These are phyloP conservation scores for Agapostemon virescens DNA, from an alignment of 2,888 invertebrate genomes.

Conservation along the genomic window DNA sequence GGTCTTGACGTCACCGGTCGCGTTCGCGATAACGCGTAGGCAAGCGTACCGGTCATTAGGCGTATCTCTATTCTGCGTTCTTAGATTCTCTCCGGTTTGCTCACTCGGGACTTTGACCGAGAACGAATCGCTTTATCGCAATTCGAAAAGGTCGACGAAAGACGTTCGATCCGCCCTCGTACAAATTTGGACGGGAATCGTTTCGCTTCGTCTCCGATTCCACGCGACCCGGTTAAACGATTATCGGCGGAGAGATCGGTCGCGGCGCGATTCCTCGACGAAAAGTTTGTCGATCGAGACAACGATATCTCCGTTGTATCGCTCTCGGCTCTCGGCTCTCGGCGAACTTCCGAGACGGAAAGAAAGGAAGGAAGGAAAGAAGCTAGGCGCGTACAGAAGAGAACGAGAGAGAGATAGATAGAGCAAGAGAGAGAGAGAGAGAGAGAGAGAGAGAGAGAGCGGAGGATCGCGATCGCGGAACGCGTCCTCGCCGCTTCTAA, in stretches of 20 bases:
- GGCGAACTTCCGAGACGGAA: not conserved
- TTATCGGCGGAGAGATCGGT: not conserved
- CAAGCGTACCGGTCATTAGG: not conserved
- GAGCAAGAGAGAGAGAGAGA: not conserved
- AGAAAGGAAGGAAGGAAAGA: not conserved
- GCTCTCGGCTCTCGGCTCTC: not conserved
- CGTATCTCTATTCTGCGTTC: not conserved
- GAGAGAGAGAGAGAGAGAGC: not conserved
- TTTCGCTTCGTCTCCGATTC: not conserved
- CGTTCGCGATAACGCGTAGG: not conserved
- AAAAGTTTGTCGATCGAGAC: not conserved
- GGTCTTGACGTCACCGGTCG: not conserved
- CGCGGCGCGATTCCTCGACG: not conserved
- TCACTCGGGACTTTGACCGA: not conserved
- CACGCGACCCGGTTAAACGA: not conserved
- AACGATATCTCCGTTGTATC: not conserved
- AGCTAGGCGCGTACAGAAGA: not conserved
- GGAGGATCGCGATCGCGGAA: constrained; percentile 4
- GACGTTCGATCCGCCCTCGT: not conserved
- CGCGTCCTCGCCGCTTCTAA: constrained; percentile 10
- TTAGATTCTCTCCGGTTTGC: no score
- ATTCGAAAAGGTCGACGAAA: not conserved
- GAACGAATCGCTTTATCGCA: not conserved
- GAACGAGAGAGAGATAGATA: not conserved
- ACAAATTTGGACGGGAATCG: not conserved